phyloP scores from a whole-genome alignment of 2,113 vertebrate species.

The Carollia perspicillata region DNA sequence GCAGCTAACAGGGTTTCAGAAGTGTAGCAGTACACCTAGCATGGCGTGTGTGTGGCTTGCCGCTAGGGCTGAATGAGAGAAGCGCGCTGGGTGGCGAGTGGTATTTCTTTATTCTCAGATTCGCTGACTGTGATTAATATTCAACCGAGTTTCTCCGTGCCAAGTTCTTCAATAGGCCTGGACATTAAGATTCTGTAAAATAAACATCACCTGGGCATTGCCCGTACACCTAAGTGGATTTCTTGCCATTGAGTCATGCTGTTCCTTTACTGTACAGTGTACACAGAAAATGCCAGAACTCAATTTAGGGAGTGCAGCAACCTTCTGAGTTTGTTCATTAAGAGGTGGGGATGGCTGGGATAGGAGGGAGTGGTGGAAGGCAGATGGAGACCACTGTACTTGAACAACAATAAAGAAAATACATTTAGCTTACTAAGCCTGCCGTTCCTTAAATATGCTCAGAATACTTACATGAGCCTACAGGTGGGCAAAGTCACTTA shows the following conservation, averaged over 20 bases:
- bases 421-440: not conserved
- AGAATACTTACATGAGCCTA: not conserved
- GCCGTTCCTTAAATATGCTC: not conserved
- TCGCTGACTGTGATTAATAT: not conserved
- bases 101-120: not conserved
- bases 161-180: not conserved
- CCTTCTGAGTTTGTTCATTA: not conserved
- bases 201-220: not conserved
- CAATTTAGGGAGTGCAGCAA: fast-evolving
- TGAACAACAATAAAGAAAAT: too few species aligned
- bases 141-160: not conserved
- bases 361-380: too few species aligned
- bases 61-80: fast-evolving
- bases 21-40: not conserved
- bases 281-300: not conserved
- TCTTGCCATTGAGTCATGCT: not conserved
- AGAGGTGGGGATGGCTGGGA: too few species aligned
- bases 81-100: not conserved
- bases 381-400: too few species aligned
- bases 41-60: not conserved
- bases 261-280: not conserved
- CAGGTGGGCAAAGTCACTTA: not conserved
- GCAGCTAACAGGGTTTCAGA: not conserved
- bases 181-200: not conserved
- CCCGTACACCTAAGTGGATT: not conserved